Evolutionary conservation across 2,797 vertebrate genomes (phyloP), one percentile per base, ranked within the genome.

Genomic region (Microtus californicus): DNA sequence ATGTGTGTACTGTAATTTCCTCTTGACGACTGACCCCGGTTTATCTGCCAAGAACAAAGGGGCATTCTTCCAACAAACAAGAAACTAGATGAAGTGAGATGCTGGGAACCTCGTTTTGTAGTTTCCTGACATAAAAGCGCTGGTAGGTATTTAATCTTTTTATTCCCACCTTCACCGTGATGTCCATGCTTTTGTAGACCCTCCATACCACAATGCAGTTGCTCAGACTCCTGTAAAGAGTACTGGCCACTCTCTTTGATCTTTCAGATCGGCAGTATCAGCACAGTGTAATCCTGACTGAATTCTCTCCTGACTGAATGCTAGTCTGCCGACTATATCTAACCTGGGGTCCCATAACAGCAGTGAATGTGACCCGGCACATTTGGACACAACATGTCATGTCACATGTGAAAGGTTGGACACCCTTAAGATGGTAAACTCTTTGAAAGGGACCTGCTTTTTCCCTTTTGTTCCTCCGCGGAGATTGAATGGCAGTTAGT

Each of bases 81-180:
- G 59, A 25, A 95, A 21, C 76, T 87, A 45, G 61, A 71, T 88
- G 61, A 88, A 81, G 67, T 92, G 43, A 90, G 92, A 40, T 65
- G 6, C 83, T 89, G 43, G 5, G 23, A 74, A 90, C 56, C 31
- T 5, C 43, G 71, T 65, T 59, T 74, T 65, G 23, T 37, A 89
- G 17, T 89, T 92, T 93, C 56, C 79, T 37, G 59, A 31, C 23
- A 91, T 21, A 80, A 8, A 83, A 69, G 48, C 67, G 23, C n/a
- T 67, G 29, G n/a, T 25, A 82, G 27, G 61, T 25, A 73, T 27
- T 71, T 89, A 27, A 56, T 37, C 21, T 51, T 40, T 40, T 31
- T 82, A 43, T 63, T 45, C 34, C 10, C 29, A 71, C 17, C 14
- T 14, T 5, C 65, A 54, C 25, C 76, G 37, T 37, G 63, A 95